Base-by-base conservation (phyloP, 2,888 invertebrate species). In the Drosophila differens region DNA sequence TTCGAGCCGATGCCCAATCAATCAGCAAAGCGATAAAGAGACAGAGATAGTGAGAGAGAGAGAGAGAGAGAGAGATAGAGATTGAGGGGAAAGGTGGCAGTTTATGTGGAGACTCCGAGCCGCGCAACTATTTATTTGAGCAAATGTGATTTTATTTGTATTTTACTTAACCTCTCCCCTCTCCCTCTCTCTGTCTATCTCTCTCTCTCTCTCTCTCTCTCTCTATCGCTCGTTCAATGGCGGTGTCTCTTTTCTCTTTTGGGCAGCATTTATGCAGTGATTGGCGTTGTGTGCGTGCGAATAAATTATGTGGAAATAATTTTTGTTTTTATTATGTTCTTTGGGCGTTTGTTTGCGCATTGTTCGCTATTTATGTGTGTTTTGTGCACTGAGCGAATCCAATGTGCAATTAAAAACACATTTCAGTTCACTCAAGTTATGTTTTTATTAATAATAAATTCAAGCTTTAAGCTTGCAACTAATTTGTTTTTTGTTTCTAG, bases 231-330 rank as follows among this genome's bases (percentile, higher is more conserved):
- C 33, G 19, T 60, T 41, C 28, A 62, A 25, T 58, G 44, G 9
- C 54, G 33, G 35, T 44, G 19, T 66, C 58, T 53, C 67, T 10
- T 10, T 60, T 28, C 52, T 55, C 12, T 14, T 2, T 22, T 33
- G 19, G 14, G 30, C 7, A 25, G 19, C 49, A 72, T 41, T 70
- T 61, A 49, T 65, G 71, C 81, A 65, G 64, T 79, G 78, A 76
- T 79, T 81, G 67, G 68, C 63, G 58, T 19, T 74, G 52, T 68
- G 69, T 72, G 81, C 72, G 84, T 74, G 76, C 76, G 71, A 86
- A 86, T 85, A 85, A 85, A 89, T 89, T 89, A 86, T 81, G 86
- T 79, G 83, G 83, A 85, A 83, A 85, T 80, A 75, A 82, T 85
- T 76, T 75, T 32, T 25, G 47, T 55, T 58, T 51, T 70, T 80